Evolutionary conservation across 2,797 vertebrate genomes (phyloP).

Genomic region (Oreochromis grahami): DNA sequence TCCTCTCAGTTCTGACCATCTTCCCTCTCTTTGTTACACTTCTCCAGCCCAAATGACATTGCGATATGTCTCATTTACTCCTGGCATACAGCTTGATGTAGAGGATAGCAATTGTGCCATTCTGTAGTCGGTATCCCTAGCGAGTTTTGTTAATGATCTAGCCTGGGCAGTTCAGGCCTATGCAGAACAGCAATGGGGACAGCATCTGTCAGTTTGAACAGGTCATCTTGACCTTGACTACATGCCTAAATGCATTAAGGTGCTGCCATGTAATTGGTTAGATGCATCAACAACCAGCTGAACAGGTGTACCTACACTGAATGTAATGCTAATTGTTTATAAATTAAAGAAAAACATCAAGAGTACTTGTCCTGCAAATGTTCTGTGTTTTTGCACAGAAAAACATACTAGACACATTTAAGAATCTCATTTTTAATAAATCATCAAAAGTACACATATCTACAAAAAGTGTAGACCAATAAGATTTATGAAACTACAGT

Average conservation of each 20-base stretch:
- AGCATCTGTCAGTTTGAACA: background rate
- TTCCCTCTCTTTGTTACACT: accelerated
- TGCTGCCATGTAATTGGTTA: background rate
- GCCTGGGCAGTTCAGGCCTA: background rate
- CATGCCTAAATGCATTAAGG: background rate
- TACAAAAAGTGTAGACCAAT: slow-evolving; percentile 76
- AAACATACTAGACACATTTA: background rate
- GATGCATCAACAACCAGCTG: background rate
- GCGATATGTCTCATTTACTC: background rate
- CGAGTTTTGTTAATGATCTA: accelerated
- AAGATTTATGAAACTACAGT: slow-evolving; percentile 74
- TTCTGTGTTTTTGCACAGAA: background rate
- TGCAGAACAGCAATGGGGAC: background rate
- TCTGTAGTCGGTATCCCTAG: accelerated
- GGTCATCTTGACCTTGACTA: background rate
- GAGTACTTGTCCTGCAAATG: background rate
- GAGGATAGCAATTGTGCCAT: background rate
- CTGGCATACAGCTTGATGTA: background rate
- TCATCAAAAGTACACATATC: slow-evolving; percentile 74
- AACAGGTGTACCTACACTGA: background rate
- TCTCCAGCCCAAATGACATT: background rate
- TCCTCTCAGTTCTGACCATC: background rate
- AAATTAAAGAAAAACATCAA: background rate
- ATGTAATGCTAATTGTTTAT: background rate
- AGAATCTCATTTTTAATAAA: slow-evolving; percentile 77